A percentile compares a stretch with the other conserved stretches of the same genome.
These are phyloP conservation scores for Lanistes nyassanus DNA, from an alignment of 1,140 invertebrate species.

Conservation along the genomic window DNA sequence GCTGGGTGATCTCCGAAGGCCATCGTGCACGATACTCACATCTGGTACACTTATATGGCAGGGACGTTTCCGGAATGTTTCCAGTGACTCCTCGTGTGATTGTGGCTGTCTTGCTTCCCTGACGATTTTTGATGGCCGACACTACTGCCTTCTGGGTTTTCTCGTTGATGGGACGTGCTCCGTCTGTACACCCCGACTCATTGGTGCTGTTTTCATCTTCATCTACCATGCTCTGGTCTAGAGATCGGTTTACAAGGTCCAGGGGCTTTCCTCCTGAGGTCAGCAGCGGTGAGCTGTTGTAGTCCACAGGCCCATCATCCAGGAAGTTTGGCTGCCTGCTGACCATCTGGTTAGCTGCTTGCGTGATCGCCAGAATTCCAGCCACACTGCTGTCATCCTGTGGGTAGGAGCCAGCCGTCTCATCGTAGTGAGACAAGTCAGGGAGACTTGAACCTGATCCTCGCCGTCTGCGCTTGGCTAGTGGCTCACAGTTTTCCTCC, in stretches of 20 bases:
- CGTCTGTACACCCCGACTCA: background rate
- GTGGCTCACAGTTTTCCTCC: background rate
- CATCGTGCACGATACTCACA: conserved; percentile 66
- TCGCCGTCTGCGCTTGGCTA: conserved; percentile 19
- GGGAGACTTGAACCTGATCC: conserved; percentile 41
- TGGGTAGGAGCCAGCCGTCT: background rate
- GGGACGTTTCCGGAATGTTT: conserved; percentile 1
- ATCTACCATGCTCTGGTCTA: background rate
- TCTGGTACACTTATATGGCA: conserved; percentile 63
- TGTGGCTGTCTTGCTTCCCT: conserved; percentile 21
- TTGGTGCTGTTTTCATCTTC: too few relatives aligned
- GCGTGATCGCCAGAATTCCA: conserved; percentile 41
- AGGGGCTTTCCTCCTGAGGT: background rate
- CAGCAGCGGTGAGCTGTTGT: background rate
- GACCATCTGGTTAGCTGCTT: conserved; percentile 31
- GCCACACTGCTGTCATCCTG: conserved; percentile 40
- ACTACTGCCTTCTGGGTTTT: conserved; percentile 37
- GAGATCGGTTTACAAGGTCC: conserved; percentile 20
- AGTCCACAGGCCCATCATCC: conserved; percentile 35
- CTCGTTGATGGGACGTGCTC: conserved; percentile 18
- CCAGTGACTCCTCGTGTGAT: conserved; percentile 2
- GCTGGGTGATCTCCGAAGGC: conserved; percentile 67
- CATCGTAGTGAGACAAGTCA: conserved; percentile 22
- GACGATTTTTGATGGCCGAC: conserved; percentile 40
- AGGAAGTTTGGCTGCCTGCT: conserved; percentile 33